Percentiles rank a stretch among this genome's conserved stretches.
Evolutionary conservation across 92 coral and sea anemone genomes (phyloP).

Genomic region (Montipora capitata): DNA sequence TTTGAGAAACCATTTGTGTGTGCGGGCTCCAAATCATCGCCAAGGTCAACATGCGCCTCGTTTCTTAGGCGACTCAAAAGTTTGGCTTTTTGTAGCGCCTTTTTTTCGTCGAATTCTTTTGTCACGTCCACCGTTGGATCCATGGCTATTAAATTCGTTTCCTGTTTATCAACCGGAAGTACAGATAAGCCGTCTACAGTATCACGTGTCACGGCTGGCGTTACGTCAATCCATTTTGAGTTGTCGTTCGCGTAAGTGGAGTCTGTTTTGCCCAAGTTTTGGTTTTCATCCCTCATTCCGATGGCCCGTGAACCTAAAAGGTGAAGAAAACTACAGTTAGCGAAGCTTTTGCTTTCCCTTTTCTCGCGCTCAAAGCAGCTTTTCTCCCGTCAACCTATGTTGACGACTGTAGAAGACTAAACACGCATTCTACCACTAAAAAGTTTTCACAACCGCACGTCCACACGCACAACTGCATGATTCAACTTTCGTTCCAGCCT

Average conservation of each 20-base stretch:
- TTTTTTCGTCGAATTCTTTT: slow-evolving; percentile 58
- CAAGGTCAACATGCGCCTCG: slow-evolving; percentile 60
- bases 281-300: slow-evolving; percentile 73
- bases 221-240: slow-evolving; percentile 86
- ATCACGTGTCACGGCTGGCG: slow-evolving; percentile 58
- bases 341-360: neutral
- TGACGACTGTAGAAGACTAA: too few species aligned
- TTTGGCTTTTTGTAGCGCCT: slow-evolving; percentile 70
- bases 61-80: slow-evolving; percentile 81
- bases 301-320: neutral
- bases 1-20: slow-evolving; percentile 22
- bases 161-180: slow-evolving; percentile 73
- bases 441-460: too few species aligned
- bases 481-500: too few species aligned
- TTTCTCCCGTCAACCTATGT: too few species aligned
- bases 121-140: slow-evolving; percentile 41
- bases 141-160: slow-evolving; percentile 43
- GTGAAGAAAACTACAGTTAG: neutral
- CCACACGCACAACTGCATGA: too few species aligned
- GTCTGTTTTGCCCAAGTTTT: slow-evolving; percentile 63
- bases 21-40: slow-evolving; percentile 33
- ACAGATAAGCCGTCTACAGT: slow-evolving; percentile 83
- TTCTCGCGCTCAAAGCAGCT: too few species aligned
- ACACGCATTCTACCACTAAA: too few species aligned
- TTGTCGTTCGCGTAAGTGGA: slow-evolving; percentile 61